phyloP scores from a whole-genome alignment of 1,140 invertebrate species.

The Ips nitidus region DNA sequence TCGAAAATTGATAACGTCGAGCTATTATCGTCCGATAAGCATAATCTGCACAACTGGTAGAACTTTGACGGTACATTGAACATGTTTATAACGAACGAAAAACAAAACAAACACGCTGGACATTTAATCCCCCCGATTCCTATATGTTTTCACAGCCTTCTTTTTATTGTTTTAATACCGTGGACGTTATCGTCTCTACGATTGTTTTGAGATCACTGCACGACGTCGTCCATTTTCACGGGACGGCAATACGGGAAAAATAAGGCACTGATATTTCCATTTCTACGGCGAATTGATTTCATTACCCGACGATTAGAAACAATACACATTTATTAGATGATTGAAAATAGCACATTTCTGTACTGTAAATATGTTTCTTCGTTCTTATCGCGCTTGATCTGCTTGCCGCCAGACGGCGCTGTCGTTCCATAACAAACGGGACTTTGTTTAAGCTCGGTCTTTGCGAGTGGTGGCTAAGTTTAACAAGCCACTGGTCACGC shows the following conservation, averaged over 20 bases:
- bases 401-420: slow-evolving; percentile 21
- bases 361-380: slow-evolving; percentile 35
- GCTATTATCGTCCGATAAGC: slow-evolving; percentile 51
- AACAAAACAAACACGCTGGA: slow-evolving; percentile 47
- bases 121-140: slow-evolving; percentile 38
- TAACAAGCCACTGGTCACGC: too few species aligned
- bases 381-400: slow-evolving; percentile 37
- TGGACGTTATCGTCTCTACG: slow-evolving; percentile 34
- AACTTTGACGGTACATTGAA: slow-evolving; percentile 68
- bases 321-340: slow-evolving; percentile 12
- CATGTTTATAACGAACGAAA: slow-evolving; percentile 57
- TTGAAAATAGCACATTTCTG: slow-evolving; percentile 32
- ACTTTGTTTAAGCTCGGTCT: slow-evolving; percentile 12
- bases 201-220: slow-evolving; percentile 35
- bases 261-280: slow-evolving; percentile 52
- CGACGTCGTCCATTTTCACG: slow-evolving; percentile 24
- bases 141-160: slow-evolving; percentile 43
- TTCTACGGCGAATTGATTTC: slow-evolving; percentile 16
- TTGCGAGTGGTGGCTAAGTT: too few species aligned
- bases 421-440: slow-evolving; percentile 32
- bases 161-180: slow-evolving; percentile 39
- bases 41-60: slow-evolving; percentile 67
- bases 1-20: slow-evolving; percentile 45
- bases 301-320: slow-evolving; percentile 31
- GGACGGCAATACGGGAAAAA: slow-evolving; percentile 38